phyloP scores from a whole-genome alignment of 1,140 invertebrate species.

The Phenacoccus solenopsis region DNA sequence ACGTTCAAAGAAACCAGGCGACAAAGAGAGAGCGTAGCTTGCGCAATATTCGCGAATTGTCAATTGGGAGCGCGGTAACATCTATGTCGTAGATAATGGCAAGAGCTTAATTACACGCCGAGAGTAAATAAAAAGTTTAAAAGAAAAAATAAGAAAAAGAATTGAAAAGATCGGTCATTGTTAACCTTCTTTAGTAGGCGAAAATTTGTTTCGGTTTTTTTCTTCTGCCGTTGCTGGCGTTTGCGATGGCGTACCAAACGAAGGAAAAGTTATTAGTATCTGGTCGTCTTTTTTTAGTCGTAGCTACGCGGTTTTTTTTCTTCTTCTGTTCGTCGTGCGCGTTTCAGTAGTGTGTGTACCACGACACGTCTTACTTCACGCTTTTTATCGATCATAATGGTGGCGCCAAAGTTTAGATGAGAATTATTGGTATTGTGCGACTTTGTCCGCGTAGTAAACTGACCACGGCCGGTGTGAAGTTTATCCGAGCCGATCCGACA shows the following conservation, averaged over 20 bases:
- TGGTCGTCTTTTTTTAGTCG: slow-evolving; percentile 1
- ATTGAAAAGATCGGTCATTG: slow-evolving; percentile 10
- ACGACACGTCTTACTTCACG: slow-evolving; percentile 9
- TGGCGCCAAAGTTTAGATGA: slow-evolving; percentile 10
- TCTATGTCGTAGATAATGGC: neutral
- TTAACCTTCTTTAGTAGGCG: slow-evolving; percentile 8
- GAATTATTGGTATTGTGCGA: slow-evolving; percentile 15
- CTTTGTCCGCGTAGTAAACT: no score
- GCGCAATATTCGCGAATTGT: slow-evolving; percentile 1
- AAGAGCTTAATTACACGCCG: neutral
- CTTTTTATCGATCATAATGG: slow-evolving; percentile 10
- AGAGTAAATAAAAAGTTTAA: slow-evolving; percentile 3
- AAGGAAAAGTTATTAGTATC: slow-evolving; percentile 10
- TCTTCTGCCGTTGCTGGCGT: neutral
- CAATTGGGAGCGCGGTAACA: neutral
- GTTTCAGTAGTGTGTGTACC: neutral
- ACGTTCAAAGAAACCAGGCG: neutral
- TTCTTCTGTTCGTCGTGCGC: slow-evolving; percentile 6
- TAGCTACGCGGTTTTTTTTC: slow-evolving; percentile 9
- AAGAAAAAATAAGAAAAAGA: neutral
- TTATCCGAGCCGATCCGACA: no score
- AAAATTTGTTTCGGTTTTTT: slow-evolving; percentile 16
- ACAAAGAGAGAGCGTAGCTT: neutral
- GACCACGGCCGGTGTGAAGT: no score
- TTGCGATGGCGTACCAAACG: neutral